phyloP scores from a whole-genome alignment of 2,797 vertebrate genomes.

The Rousettus madagascariensis region DNA sequence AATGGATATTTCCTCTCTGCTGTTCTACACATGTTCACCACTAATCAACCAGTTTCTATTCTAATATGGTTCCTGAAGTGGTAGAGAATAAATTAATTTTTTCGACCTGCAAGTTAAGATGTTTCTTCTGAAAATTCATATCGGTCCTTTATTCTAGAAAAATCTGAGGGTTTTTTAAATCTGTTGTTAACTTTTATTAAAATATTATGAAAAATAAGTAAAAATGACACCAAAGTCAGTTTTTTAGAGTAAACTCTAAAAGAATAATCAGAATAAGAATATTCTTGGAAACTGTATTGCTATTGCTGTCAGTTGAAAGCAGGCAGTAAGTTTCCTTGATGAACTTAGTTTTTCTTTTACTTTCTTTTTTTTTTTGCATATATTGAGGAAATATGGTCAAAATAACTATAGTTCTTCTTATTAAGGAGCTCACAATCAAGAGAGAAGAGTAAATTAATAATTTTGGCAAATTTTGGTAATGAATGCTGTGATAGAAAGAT shows the following conservation, averaged over 20 bases:
- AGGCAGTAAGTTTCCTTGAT: neutral
- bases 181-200: neutral
- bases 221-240: neutral
- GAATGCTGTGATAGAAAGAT: neutral
- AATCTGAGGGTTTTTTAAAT: neutral
- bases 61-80: neutral
- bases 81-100: constrained; percentile 22
- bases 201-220: neutral
- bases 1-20: neutral
- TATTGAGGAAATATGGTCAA: neutral
- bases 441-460: neutral
- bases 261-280: neutral
- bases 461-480: neutral
- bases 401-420: neutral
- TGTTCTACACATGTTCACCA: neutral
- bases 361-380: neutral
- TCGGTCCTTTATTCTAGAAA: neutral
- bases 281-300: neutral
- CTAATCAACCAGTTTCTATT: neutral
- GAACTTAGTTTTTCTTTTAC: neutral
- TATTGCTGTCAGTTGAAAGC: neutral
- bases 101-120: neutral
- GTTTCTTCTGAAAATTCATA: neutral
- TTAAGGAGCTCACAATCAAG: neutral
- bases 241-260: constrained; percentile 3